Evolutionary conservation across 1,140 invertebrate genomes (phyloP).

Genomic region (Drosophila fuyamai): DNA sequence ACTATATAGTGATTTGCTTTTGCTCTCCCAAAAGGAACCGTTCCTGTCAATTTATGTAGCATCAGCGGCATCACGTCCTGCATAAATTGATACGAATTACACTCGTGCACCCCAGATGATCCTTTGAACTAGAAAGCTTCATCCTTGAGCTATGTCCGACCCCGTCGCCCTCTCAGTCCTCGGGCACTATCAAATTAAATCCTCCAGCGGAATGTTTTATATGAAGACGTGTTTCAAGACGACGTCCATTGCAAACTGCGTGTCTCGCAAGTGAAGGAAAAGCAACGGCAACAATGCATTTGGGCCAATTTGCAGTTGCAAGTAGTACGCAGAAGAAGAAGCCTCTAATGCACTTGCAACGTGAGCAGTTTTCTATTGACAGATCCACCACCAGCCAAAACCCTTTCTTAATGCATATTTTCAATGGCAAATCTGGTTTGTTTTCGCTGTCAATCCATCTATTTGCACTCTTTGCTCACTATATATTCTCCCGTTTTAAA

Average conservation of each 20-base stretch:
- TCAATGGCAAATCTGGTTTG: slow-evolving; percentile 27
- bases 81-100: slow-evolving; percentile 68
- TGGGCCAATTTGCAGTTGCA: slow-evolving; percentile 32
- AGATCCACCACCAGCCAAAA: background rate
- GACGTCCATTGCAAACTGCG: slow-evolving; percentile 8
- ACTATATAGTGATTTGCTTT: background rate
- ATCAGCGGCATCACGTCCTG: slow-evolving; percentile 54
- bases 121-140: slow-evolving; percentile 36
- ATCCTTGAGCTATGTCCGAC: slow-evolving; percentile 16
- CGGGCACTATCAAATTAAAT: slow-evolving; percentile 38
- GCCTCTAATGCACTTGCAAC: slow-evolving; percentile 30
- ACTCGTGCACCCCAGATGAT: slow-evolving; percentile 40
- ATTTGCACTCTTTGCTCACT: slow-evolving; percentile 3
- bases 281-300: slow-evolving; percentile 23
- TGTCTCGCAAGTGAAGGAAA: slow-evolving; percentile 17
- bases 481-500: too few species aligned
- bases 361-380: slow-evolving; percentile 18
- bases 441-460: slow-evolving; percentile 4
- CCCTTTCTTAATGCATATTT: slow-evolving; percentile 4
- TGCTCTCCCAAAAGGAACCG: slow-evolving; percentile 1
- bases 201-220: slow-evolving; percentile 39
- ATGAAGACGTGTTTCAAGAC: slow-evolving; percentile 23
- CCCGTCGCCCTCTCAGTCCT: background rate
- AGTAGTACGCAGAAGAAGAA: slow-evolving; percentile 3
- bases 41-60: slow-evolving; percentile 35